A percentile compares a stretch with the other conserved stretches of the same genome.
phyloP scores from a whole-genome alignment of 2,113 vertebrate genomes.

The Colinus virginianus region DNA sequence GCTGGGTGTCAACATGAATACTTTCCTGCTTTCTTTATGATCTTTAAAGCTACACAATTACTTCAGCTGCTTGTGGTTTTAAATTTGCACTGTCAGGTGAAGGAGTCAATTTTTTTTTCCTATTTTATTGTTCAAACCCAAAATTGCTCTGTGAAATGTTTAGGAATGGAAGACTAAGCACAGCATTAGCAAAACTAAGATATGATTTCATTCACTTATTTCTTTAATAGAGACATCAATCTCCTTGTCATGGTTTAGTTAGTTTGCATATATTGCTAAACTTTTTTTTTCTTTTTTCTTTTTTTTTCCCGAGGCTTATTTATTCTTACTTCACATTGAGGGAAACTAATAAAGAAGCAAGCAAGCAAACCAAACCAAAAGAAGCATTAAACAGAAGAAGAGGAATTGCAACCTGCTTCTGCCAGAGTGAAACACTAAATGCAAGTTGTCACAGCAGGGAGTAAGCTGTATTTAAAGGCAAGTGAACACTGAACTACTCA shows the following conservation, averaged over 20 bases:
- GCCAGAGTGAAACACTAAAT: neutral
- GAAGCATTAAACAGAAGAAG: neutral
- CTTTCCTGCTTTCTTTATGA: neutral
- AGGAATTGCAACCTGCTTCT: neutral
- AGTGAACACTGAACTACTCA: neutral
- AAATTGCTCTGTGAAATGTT: neutral
- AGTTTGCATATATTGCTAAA: neutral
- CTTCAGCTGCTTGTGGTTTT: neutral
- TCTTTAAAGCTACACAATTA: neutral
- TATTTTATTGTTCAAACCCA: neutral
- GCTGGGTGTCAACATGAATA: neutral
- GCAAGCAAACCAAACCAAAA: neutral
- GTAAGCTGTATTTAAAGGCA: neutral
- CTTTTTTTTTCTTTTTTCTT: neutral
- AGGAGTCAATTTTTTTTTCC: neutral
- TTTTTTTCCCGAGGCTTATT: neutral
- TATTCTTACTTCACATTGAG: neutral
- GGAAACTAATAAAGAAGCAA: neutral
- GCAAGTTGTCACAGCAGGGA: neutral
- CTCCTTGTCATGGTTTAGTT: conserved; percentile 30
- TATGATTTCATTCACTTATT: conserved; percentile 42
- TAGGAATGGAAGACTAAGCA: neutral
- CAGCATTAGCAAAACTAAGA: neutral
- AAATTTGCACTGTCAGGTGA: neutral
- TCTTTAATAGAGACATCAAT: conserved; percentile 53